Evolutionary conservation across 2,113 vertebrate species (phyloP).

Genomic region (Zosterops lateralis): DNA sequence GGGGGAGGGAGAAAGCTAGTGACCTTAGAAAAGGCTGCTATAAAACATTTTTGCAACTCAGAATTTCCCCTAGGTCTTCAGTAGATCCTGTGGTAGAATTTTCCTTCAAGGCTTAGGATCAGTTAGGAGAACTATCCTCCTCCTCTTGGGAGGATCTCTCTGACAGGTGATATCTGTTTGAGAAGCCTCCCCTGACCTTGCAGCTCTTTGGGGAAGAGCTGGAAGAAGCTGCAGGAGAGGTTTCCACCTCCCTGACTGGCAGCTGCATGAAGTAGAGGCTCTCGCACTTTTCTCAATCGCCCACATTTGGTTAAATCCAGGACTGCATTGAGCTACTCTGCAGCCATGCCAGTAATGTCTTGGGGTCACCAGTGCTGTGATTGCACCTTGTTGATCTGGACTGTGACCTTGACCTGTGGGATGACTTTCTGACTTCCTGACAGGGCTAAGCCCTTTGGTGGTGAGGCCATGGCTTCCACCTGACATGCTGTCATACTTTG

Average conservation of each 20-base stretch:
- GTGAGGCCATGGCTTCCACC: neutral
- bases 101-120: neutral
- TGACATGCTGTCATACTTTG: neutral
- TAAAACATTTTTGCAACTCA: neutral
- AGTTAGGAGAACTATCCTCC: neutral
- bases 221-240: neutral
- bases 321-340: neutral
- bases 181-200: neutral
- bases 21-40: neutral
- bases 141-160: neutral
- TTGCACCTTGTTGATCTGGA: neutral
- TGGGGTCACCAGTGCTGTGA: neutral
- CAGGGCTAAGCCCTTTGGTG: neutral
- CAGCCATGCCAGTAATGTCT: neutral
- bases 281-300: neutral
- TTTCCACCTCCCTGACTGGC: neutral
- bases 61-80: neutral
- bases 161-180: neutral
- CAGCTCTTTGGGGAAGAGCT: neutral
- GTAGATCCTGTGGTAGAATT: neutral
- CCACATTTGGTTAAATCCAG: neutral
- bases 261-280: neutral
- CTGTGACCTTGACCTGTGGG: neutral
- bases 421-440: neutral
- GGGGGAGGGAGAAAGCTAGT: neutral